Evolutionary conservation across 2,113 vertebrate species (phyloP).

Genomic region (Pelusios castaneus): DNA sequence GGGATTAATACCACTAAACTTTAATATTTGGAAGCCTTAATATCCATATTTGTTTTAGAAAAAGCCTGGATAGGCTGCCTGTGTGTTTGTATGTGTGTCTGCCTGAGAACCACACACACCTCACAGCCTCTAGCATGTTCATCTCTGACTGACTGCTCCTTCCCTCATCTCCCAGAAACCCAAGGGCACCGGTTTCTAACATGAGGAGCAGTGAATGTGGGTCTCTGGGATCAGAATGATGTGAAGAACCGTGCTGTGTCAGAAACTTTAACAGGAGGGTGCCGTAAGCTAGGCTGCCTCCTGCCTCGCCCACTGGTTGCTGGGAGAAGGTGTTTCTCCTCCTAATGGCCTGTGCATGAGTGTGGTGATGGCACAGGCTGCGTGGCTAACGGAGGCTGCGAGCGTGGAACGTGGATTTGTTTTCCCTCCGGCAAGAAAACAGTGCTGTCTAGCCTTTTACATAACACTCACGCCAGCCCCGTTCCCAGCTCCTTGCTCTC

Average conservation of each 20-base stretch:
- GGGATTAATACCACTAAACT: background rate
- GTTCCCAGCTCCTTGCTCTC: background rate
- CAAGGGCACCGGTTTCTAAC: constrained; percentile 32
- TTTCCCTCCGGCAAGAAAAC: background rate
- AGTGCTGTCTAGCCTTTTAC: background rate
- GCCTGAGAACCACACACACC: background rate
- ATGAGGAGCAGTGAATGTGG: constrained; percentile 58
- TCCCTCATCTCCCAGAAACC: background rate
- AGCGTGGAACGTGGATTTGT: background rate
- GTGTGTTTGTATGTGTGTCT: background rate
- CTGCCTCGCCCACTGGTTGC: background rate
- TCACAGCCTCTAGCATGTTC: background rate
- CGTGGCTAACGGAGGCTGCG: background rate
- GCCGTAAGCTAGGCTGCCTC: constrained; percentile 61
- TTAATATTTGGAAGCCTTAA: accelerated
- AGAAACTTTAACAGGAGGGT: constrained; percentile 71
- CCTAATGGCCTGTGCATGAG: background rate
- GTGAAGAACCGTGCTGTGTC: constrained; percentile 75
- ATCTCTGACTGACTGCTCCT: background rate
- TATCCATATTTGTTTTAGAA: background rate
- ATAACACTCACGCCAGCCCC: background rate
- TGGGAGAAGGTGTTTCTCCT: background rate
- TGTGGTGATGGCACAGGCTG: background rate
- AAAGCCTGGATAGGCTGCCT: background rate
- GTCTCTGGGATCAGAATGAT: too few species aligned